These are phyloP conservation scores for Scelioninae gen. 1 DNA, from an alignment of 2,888 invertebrate species.

Conservation along the genomic window DNA sequence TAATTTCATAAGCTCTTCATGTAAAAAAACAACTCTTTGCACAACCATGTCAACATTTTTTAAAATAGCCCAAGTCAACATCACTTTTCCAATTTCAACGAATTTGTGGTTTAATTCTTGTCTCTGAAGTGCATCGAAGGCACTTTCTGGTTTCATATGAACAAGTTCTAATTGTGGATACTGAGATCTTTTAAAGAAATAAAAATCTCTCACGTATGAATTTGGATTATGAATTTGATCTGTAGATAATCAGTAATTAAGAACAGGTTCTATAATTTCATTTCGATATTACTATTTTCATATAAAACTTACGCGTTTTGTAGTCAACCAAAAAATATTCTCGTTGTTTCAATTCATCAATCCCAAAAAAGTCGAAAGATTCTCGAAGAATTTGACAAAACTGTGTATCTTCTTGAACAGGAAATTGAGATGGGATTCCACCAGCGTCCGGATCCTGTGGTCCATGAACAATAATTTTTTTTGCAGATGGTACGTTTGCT, in stretches of 20 bases:
- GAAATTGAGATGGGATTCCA: constrained; percentile 98
- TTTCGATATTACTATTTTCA: too few species aligned
- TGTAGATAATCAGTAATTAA: constrained; percentile 82
- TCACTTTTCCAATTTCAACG: constrained; percentile 98
- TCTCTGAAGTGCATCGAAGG: constrained; percentile 94
- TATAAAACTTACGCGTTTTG: constrained; percentile 93
- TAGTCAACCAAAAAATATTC: constrained; percentile 98
- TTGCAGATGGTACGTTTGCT: constrained; percentile 99
- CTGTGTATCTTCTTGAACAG: constrained; percentile 98
- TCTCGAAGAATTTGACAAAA: constrained; percentile 97
- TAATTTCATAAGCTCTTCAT: constrained; percentile 99
- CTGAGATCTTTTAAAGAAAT: constrained; percentile 94
- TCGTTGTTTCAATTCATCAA: constrained; percentile 94
- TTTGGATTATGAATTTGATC: constrained; percentile 98
- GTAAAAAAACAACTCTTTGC: constrained; percentile 98
- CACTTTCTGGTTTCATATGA: constrained; percentile 96
- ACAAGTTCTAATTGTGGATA: constrained; percentile 98
- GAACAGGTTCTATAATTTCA: too few species aligned
- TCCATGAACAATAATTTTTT: constrained; percentile 99
- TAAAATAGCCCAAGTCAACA: constrained; percentile 95
- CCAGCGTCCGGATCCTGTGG: constrained; percentile 94
- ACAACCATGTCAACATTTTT: constrained; percentile 98
- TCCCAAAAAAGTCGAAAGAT: constrained; percentile 98
- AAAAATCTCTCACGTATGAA: constrained; percentile 96
- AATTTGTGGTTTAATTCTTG: constrained; percentile 97